Percentiles rank a stretch among this genome's conserved stretches.
phyloP scores from a whole-genome alignment of 2,888 invertebrate genomes.

The Isoperla grammatica region DNA sequence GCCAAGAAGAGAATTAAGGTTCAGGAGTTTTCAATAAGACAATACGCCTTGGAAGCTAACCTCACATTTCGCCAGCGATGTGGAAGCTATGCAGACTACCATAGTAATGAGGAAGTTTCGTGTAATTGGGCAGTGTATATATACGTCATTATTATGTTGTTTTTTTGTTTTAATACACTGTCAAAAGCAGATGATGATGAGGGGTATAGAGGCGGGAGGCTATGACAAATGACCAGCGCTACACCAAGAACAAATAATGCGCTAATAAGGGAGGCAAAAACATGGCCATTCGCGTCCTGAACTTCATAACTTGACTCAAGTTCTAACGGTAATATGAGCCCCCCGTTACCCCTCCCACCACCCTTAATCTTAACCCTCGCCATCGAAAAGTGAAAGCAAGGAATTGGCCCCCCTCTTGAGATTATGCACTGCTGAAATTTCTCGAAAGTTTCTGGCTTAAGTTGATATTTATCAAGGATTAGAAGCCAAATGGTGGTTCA shows the following conservation, averaged over 20 bases:
- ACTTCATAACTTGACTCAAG: conserved; percentile 12
- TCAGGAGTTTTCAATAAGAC: too few relatives aligned
- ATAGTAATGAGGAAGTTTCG: not conserved
- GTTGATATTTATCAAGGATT: too few relatives aligned
- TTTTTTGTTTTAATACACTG: conserved; percentile 16
- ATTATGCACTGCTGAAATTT: too few relatives aligned
- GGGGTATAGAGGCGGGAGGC: not conserved
- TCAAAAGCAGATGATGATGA: conserved; percentile 13
- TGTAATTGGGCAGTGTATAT: conserved; percentile 7
- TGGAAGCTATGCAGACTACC: too few relatives aligned
- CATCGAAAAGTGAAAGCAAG: not conserved
- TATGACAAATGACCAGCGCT: conserved; percentile 12
- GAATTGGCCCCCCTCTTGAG: too few relatives aligned
- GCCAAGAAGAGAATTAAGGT: too few relatives aligned
- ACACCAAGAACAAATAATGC: conserved; percentile 13
- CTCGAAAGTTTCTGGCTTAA: too few relatives aligned
- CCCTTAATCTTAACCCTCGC: not conserved
- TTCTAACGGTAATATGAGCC: not conserved
- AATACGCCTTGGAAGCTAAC: too few relatives aligned
- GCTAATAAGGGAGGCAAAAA: conserved; percentile 13
- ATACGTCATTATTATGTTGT: conserved; percentile 13
- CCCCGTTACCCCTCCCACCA: not conserved
- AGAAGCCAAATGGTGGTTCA: too few relatives aligned
- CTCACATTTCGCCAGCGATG: too few relatives aligned
- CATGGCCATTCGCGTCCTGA: conserved; percentile 13